Conservation (phyloP, 2,113 vertebrate species). For the Chlorocebus sabaeus region DNA sequence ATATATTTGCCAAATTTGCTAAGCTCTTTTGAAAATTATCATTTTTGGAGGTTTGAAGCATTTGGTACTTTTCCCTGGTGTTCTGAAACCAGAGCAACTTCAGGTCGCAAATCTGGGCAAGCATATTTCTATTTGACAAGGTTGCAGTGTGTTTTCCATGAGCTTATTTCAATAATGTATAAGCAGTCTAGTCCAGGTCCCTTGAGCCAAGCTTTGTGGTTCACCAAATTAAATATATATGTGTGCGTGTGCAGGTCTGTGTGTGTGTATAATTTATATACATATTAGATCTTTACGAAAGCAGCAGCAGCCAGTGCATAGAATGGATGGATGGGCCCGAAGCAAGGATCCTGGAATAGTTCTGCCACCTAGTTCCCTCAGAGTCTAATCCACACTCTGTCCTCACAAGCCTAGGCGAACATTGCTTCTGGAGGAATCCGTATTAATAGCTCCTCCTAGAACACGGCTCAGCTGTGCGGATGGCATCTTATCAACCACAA, state of each 20-base stretch:
- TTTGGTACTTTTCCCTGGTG: background rate
- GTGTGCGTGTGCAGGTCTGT: too few relatives aligned
- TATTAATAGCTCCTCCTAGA: background rate
- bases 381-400: rapidly evolving
- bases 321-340: background rate
- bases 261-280: too few relatives aligned
- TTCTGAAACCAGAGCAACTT: constrained; percentile 8
- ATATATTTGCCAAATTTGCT: constrained; percentile 28
- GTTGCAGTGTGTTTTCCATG: background rate
- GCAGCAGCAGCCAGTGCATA: background rate
- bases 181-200: background rate
- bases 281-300: background rate
- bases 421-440: background rate
- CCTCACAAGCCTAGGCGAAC: background rate
- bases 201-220: background rate
- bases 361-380: background rate
- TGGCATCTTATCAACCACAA: background rate
- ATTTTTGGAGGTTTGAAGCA: background rate
- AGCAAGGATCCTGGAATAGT: background rate
- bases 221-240: constrained; percentile 14
- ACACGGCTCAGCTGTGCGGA: background rate
- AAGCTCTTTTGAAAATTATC: constrained; percentile 42
- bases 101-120: background rate
- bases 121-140: background rate
- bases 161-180: constrained; percentile 43